phyloP scores from a whole-genome alignment of 2,797 vertebrate genomes.

The Acipenser ruthenus region DNA sequence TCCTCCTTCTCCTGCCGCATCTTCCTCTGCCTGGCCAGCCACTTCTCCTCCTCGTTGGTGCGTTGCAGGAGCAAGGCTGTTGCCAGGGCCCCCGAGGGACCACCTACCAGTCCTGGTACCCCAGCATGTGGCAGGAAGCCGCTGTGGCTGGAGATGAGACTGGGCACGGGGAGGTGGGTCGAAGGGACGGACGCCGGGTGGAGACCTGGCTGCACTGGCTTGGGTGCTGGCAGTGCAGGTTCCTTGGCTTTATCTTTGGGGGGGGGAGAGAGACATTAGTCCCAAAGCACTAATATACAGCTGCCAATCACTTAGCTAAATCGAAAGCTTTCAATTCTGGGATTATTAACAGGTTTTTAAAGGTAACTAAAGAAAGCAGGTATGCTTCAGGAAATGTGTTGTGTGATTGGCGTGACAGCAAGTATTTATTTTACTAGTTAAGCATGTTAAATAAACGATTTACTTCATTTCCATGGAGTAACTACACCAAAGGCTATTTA shows the following conservation, averaged over 20 bases:
- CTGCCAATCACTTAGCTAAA: not conserved
- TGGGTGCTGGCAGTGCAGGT: conserved; percentile 64
- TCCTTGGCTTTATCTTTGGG: conserved; percentile 89
- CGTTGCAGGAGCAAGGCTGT: conserved; percentile 78
- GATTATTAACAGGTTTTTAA: no score
- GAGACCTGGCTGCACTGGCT: conserved; percentile 57
- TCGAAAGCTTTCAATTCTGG: no score
- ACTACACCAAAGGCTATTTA: no score
- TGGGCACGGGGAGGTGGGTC: conserved; percentile 71
- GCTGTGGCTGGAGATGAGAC: conserved; percentile 74
- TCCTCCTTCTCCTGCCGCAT: conserved; percentile 95
- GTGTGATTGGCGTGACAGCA: no score
- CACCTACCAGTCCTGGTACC: conserved; percentile 36
- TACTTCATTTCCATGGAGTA: no score
- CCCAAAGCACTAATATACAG: not conserved
- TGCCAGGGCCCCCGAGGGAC: conserved; percentile 36
- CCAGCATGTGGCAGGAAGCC: conserved; percentile 72
- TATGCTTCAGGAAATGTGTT: no score
- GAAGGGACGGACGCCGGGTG: conserved; percentile 49
- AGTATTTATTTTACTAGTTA: no score
- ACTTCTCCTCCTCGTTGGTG: conserved; percentile 92
- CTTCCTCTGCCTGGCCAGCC: conserved; percentile 87
- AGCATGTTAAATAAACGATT: no score
- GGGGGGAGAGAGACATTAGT: not conserved
- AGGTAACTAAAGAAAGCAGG: no score